phyloP scores from a whole-genome alignment of 2,797 vertebrate species.

The Rhinoraja longicauda region DNA sequence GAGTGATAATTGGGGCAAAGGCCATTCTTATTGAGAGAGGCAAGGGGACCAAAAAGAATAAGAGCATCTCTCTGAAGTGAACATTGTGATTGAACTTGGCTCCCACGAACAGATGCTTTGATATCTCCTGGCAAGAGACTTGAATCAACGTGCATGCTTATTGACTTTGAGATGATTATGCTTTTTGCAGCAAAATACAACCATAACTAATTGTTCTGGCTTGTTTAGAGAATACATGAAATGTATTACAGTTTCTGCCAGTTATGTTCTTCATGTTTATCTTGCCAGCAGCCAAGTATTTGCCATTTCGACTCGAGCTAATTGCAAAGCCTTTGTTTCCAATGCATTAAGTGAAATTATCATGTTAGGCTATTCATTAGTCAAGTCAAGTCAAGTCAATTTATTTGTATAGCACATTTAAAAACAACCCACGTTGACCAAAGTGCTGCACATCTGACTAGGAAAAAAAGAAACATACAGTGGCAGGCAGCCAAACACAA shows the following conservation, averaged over 20 bases:
- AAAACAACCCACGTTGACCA: too few species aligned
- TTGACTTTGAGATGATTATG: background rate
- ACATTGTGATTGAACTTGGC: background rate
- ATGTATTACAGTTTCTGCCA: background rate
- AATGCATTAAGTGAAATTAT: background rate
- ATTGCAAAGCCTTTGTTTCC: background rate
- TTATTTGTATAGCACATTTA: too few species aligned
- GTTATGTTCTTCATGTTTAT: background rate
- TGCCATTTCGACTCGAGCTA: background rate
- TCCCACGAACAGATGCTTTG: background rate
- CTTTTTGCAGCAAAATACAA: background rate
- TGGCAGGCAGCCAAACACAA: too few species aligned
- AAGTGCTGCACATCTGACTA: too few species aligned
- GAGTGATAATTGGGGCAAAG: background rate
- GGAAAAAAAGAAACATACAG: too few species aligned
- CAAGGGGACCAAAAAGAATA: background rate
- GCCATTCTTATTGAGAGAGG: background rate
- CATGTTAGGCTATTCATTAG: background rate
- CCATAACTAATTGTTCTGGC: background rate
- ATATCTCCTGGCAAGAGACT: background rate
- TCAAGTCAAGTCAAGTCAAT: too few species aligned
- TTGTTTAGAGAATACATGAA: background rate
- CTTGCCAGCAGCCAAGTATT: background rate
- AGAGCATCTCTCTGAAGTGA: background rate
- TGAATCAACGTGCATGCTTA: too few species aligned